Conservation (phyloP, 2,888 invertebrate species). For the Gymnosoma rotundatum region DNA sequence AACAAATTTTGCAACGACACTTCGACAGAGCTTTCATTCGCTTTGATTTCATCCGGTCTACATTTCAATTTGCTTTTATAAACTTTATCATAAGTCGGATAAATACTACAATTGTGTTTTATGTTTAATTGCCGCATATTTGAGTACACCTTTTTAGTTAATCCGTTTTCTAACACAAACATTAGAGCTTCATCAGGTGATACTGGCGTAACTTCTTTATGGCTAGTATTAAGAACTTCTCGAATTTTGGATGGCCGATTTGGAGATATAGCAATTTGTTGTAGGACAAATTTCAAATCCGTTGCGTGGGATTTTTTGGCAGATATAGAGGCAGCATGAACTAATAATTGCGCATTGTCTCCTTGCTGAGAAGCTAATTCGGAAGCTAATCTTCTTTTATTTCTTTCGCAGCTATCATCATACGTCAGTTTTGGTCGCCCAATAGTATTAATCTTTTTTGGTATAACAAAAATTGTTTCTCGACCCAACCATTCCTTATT, state of each 20-base stretch:
- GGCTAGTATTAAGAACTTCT: constrained; percentile 43
- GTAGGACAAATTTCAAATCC: constrained; percentile 39
- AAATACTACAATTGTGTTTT: constrained; percentile 18
- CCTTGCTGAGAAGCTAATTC: constrained; percentile 42
- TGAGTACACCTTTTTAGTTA: constrained; percentile 35
- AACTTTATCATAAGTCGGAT: constrained; percentile 30
- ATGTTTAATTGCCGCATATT: constrained; percentile 34
- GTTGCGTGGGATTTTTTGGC: constrained; percentile 41
- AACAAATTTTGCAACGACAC: constrained; percentile 46
- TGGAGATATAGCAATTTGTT: constrained; percentile 32
- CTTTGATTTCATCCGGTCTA: constrained; percentile 19
- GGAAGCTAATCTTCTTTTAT: constrained; percentile 45
- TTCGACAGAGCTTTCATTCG: constrained; percentile 38
- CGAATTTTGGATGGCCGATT: constrained; percentile 37
- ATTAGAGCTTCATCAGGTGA: constrained; percentile 39
- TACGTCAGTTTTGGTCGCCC: neutral
- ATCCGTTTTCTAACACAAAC: constrained; percentile 34
- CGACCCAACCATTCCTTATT: constrained; percentile 20
- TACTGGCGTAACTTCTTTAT: constrained; percentile 33
- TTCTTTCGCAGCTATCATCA: constrained; percentile 35
- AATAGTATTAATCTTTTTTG: constrained; percentile 18
- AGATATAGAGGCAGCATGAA: constrained; percentile 38
- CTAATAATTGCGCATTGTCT: constrained; percentile 48
- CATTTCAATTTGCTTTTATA: constrained; percentile 30
- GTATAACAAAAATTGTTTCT: constrained; percentile 28